phyloP scores from a whole-genome alignment of 2,797 vertebrate genomes.

The Periparus ater region DNA sequence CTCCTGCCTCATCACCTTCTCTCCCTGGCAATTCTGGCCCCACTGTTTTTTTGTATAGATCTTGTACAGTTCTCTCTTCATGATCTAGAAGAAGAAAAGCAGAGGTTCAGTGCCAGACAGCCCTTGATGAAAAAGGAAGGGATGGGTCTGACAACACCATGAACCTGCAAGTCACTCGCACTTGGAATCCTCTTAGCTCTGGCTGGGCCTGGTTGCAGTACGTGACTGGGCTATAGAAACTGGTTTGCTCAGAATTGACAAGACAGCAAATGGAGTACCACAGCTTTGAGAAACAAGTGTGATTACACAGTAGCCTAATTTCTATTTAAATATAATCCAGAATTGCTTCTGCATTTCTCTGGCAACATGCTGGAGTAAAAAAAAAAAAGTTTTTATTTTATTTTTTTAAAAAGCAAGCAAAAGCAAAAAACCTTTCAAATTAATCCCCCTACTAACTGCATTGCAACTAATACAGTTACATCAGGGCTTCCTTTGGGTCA shows the following conservation, averaged over 20 bases:
- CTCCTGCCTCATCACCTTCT: background rate
- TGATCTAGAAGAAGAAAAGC: background rate
- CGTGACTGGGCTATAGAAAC: background rate
- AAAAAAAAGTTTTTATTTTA: background rate
- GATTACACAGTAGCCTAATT: background rate
- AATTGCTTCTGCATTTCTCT: background rate
- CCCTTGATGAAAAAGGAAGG: background rate
- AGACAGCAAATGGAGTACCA: background rate
- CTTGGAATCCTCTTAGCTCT: background rate
- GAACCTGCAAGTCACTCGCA: background rate
- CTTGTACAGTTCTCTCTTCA: background rate
- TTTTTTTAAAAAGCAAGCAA: background rate
- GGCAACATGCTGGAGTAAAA: background rate
- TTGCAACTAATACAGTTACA: background rate
- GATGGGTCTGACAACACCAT: background rate
- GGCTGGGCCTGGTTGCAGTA: background rate
- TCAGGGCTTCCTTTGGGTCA: background rate
- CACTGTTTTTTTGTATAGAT: rapidly evolving
- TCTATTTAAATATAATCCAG: background rate
- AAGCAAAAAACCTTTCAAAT: background rate
- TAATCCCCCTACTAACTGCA: background rate
- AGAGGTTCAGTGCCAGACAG: background rate
- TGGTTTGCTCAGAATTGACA: background rate
- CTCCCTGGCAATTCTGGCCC: background rate
- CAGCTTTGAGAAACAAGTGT: background rate